Conservation (phyloP, 2,888 invertebrate species). For the Notocelia uddmanniana region DNA sequence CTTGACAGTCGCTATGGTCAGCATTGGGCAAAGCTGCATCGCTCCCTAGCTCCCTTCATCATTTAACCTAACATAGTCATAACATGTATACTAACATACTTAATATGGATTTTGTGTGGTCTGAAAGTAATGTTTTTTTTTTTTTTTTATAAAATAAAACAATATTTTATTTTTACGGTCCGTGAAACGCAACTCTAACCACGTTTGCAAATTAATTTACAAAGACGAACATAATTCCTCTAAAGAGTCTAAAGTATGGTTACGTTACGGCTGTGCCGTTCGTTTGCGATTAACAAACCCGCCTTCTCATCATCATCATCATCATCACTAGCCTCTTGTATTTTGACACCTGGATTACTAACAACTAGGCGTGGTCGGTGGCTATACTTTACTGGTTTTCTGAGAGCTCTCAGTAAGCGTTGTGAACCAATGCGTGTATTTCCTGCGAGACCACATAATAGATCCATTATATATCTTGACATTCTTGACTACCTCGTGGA, state of each 20-base stretch:
- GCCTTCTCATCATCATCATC: too few relatives aligned
- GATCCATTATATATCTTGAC: conserved; percentile 7
- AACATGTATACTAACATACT: too few relatives aligned
- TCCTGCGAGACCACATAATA: not conserved
- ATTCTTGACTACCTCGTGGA: not conserved
- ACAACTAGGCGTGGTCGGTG: not conserved
- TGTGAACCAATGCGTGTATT: not conserved
- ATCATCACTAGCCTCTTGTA: too few relatives aligned
- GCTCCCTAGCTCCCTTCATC: too few relatives aligned
- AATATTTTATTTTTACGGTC: too few relatives aligned
- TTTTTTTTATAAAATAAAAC: too few relatives aligned
- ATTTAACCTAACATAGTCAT: too few relatives aligned
- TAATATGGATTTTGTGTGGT: too few relatives aligned
- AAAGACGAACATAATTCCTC: conserved; percentile 3
- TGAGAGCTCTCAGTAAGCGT: not conserved
- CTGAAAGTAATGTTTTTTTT: too few relatives aligned
- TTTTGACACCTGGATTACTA: too few relatives aligned
- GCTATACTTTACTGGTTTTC: not conserved
- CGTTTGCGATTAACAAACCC: not conserved
- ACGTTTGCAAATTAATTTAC: not conserved
- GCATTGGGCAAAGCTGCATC: too few relatives aligned
- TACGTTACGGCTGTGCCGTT: not conserved
- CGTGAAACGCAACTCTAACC: not conserved
- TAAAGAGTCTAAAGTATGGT: conserved; percentile 3
- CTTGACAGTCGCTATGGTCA: too few relatives aligned